Percentiles rank a stretch among this genome's conserved stretches.
phyloP scores from a whole-genome alignment of 2,797 vertebrate species.

The Phyllotis vaccarum region DNA sequence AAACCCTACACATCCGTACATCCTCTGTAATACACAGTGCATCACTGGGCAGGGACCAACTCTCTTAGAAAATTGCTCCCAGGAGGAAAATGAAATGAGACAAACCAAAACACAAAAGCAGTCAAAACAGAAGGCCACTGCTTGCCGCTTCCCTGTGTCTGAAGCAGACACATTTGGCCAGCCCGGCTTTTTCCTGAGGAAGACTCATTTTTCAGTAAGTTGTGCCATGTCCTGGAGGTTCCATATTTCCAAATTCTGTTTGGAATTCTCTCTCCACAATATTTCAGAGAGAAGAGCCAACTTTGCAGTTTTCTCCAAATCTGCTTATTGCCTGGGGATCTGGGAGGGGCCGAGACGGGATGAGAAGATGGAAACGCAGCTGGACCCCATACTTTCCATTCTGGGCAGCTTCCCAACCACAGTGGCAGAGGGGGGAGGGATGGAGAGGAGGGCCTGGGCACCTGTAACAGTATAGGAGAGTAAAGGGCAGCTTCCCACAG shows the following conservation, averaged over 20 bases:
- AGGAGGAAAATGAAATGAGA: conserved; percentile 24
- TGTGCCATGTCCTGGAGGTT: neutral
- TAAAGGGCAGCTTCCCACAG: neutral
- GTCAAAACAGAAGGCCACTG: neutral
- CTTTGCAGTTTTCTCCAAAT: conserved; percentile 62
- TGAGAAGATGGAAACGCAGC: conserved; percentile 15
- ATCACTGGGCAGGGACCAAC: neutral
- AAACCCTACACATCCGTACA: no score
- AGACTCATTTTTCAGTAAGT: conserved; percentile 28
- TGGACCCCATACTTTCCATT: neutral
- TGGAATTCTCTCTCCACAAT: neutral
- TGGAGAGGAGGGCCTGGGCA: neutral
- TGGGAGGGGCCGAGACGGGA: neutral
- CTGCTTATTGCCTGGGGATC: neutral
- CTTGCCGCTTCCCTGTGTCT: neutral
- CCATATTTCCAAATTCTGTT: conserved; percentile 24
- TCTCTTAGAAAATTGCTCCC: conserved; percentile 45
- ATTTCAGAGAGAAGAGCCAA: conserved; percentile 49
- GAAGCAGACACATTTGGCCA: neutral
- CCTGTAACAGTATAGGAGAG: neutral
- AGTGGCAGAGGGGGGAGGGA: neutral
- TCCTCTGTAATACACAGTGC: neutral
- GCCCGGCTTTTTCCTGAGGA: neutral
- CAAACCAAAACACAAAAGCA: neutral
- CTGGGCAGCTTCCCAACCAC: neutral